Base-by-base conservation (phyloP, 1,140 invertebrate genomes). In the Diabrotica virgifera region DNA sequence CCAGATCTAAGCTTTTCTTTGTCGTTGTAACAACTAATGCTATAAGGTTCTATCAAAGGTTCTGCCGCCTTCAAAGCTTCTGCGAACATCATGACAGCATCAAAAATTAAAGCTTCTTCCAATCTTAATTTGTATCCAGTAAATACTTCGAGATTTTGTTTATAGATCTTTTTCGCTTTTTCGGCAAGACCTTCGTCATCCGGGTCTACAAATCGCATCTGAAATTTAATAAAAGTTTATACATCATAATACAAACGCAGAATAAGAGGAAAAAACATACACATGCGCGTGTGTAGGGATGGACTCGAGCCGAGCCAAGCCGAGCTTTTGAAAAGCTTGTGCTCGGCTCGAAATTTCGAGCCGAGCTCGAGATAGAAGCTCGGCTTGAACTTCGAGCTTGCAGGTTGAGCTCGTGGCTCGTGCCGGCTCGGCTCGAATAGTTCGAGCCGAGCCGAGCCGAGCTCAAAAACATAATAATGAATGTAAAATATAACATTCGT, bases 1-100 rank as follows among this genome's bases (percentile, higher is more conserved):
- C 94, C 94, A 73, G 90, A 87, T 58, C 85, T 84, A 93, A 93
- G 96, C 38, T 85, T 86, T 38, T 88, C 81, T 54, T 80, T 80
- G 57, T 83, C 82, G 58, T 90, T 86, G 74, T 94, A 96, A 92
- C 77, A 13, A 77, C 65, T 59, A 76, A 80, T 6, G 83, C 72
- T 11, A 80, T 6, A 71, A 71, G 52, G 77, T 75, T 36, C 70
- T 69, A 12, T 71, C 85, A 77, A 76, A 83, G 57, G 84, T 84
- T 36, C 7, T 71, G 60, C 36, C 72, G 71, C 24, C 85, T 84
- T 46, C 91, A 83, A 83, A 36, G 89, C 89, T 73, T 83, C 82
- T 5, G 88, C 85, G 75, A 93, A 92, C 36, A 93, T 70, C 60
- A 84, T 81, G 5, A 92, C 87, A 5, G 89, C 89, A 74, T 94